phyloP scores from a whole-genome alignment of 2,113 vertebrate species.

The Gnathonemus echidnorhynchus region DNA sequence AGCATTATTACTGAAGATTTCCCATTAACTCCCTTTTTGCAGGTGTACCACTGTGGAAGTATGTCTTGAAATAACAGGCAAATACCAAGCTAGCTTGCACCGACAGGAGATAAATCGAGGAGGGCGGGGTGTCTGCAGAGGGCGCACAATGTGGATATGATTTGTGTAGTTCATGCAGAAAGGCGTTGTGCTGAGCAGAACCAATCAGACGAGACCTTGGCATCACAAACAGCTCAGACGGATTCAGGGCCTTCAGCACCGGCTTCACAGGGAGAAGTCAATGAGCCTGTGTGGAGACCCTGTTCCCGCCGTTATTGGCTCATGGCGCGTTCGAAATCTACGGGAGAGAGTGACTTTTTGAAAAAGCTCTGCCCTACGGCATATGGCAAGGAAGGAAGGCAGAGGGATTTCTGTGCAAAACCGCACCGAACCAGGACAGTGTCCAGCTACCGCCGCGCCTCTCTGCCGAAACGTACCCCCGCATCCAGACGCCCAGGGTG shows the following conservation, averaged over 20 bases:
- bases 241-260: not conserved
- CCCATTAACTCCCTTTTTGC: not conserved
- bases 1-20: not conserved
- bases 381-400: not conserved
- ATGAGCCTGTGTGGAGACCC: not conserved
- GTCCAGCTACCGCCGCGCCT: slow-evolving; percentile 16
- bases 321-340: slow-evolving; percentile 13
- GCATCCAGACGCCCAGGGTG: not conserved
- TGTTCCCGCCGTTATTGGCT: not conserved
- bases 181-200: not conserved
- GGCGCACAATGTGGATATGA: not conserved
- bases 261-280: not conserved
- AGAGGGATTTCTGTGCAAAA: slow-evolving; percentile 7
- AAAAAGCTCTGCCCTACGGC: slow-evolving; percentile 1
- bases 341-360: slow-evolving; percentile 6
- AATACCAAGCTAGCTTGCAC: not conserved
- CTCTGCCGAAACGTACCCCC: not conserved
- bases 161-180: not conserved
- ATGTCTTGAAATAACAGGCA: not conserved
- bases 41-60: slow-evolving; percentile 6
- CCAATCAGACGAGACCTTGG: not conserved
- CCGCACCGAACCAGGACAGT: slow-evolving; percentile 22
- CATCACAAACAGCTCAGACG: slow-evolving; percentile 2
- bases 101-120: not conserved
- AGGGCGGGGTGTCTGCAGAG: not conserved